Percentiles rank a stretch among this genome's conserved stretches.
These are phyloP conservation scores for Cichlasoma orientale DNA, from an alignment of 2,797 vertebrate species.

Conservation along the genomic window DNA sequence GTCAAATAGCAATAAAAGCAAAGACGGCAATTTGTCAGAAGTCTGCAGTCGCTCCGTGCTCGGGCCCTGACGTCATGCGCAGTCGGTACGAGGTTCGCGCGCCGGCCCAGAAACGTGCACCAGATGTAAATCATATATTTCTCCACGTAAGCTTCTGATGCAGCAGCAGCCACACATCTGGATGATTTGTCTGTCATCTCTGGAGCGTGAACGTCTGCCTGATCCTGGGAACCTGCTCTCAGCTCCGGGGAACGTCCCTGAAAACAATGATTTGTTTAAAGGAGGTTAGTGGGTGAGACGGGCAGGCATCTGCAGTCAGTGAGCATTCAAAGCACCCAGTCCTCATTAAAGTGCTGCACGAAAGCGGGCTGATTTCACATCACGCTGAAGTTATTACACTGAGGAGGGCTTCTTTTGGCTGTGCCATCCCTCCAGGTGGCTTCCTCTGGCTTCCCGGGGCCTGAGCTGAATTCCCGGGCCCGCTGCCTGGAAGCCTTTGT, in stretches of 20 bases:
- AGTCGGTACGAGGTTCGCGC: constrained; percentile 13
- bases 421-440: constrained; percentile 40
- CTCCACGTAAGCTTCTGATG: constrained; percentile 41
- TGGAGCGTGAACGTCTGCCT: constrained; percentile 16
- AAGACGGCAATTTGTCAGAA: constrained; percentile 74
- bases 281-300: constrained; percentile 14
- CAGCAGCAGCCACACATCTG: constrained; percentile 53
- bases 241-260: constrained; percentile 9
- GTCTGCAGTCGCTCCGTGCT: constrained; percentile 39
- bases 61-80: constrained; percentile 58
- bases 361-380: constrained; percentile 20
- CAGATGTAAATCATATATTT: constrained; percentile 57
- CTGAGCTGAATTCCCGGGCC: constrained; percentile 46
- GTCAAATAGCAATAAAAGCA: constrained; percentile 77
- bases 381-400: constrained; percentile 3
- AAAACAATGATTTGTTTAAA: constrained; percentile 31
- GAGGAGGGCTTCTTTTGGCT: constrained; percentile 31
- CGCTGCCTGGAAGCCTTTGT: constrained; percentile 46
- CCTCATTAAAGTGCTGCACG: constrained; percentile 30
- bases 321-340: constrained; percentile 12
- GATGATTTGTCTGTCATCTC: constrained; percentile 42
- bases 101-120: constrained; percentile 4
- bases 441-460: constrained; percentile 29
- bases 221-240: constrained; percentile 30
- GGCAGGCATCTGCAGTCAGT: constrained; percentile 28